Evolutionary conservation across 2,888 invertebrate species (phyloP).

Genomic region (Mystacides longicornis): DNA sequence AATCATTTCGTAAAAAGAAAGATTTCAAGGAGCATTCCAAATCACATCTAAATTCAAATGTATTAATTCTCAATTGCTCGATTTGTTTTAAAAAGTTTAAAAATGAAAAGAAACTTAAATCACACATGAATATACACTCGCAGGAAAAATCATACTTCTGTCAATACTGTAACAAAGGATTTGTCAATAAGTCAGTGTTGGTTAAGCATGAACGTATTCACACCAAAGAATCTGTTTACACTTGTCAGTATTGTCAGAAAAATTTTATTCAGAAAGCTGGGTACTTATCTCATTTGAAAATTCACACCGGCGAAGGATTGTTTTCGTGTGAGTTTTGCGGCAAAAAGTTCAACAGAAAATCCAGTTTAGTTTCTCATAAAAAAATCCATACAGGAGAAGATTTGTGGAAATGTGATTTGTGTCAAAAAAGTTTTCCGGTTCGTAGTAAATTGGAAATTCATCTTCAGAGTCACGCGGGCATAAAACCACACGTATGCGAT

Average conservation of each 20-base stretch:
- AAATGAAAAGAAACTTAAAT: constrained; percentile 15
- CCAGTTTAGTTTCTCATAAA: constrained; percentile 21
- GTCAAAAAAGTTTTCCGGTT: constrained; percentile 18
- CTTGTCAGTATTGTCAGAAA: constrained; percentile 24
- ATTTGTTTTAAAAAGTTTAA: constrained; percentile 22
- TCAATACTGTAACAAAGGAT: constrained; percentile 17
- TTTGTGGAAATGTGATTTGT: constrained; percentile 12
- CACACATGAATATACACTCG: constrained; percentile 21
- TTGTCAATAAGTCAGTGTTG: constrained; percentile 19
- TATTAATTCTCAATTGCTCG: constrained; percentile 12
- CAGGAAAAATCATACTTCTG: constrained; percentile 21
- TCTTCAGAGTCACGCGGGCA: constrained; percentile 36
- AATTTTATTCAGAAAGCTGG: constrained; percentile 24
- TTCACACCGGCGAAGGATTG: constrained; percentile 39
- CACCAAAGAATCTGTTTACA: constrained; percentile 18
- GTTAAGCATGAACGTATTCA: constrained; percentile 22
- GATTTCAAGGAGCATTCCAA: constrained; percentile 19
- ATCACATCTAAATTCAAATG: constrained; percentile 19
- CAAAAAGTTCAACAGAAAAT: constrained; percentile 34
- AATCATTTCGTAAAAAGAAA: constrained; percentile 8
- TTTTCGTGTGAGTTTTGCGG: constrained; percentile 37
- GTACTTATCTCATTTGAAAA: constrained; percentile 34
- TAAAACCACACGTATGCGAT: constrained; percentile 26
- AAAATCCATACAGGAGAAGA: constrained; percentile 22
- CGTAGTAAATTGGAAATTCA: constrained; percentile 32